Evolutionary conservation across 2,888 invertebrate genomes (phyloP), one percentile per base, ranked within the genome.

Genomic region (Trypoxylon attenuatum): DNA sequence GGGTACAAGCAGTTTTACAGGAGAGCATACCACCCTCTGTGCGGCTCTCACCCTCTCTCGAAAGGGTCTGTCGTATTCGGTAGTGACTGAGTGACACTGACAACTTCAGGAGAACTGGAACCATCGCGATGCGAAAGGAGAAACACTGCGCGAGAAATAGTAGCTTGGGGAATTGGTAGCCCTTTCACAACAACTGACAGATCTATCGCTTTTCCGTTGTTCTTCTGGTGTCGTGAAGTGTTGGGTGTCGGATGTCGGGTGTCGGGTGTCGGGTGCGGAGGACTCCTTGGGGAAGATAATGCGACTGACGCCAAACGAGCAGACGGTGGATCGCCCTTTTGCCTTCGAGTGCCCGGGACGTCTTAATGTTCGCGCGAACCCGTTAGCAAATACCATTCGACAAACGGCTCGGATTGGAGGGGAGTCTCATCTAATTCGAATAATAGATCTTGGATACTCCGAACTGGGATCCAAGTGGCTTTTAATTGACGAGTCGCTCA

Each of bases 1-100:
- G 73, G 76, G 77, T 79, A 80, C 80, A 80, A 64, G 29, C 59
- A 68, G 66, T 66, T 73, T 67, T 66, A 67, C 63, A 55, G 61
- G 65, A 57, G 21, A 39, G 56, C 43, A 6, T 22, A 29, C 52
- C 46, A 16, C 25, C 47, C 23, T 25, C 43, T 49, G 19, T 39
- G 33, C 19, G 10, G 10, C 25, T 18, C 19, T 25, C 39, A 23
- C 13, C 21, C 22, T 15, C 25, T 5, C 25, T 8, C 25, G 21
- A 13, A 29, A 42, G 42, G 46, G 53, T 25, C 43, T 39, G 41
- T 6, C 45, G n/a, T n/a, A n/a, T 69, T 63, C 49, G 47, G 47
- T 47, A 45, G n/a, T 43, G 54, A 18, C 22, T 51, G 62, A 63
- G 62, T 57, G 55, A 56, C 70, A 29, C n/a, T n/a, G n/a, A n/a